Conservation (phyloP, 1,140 invertebrate genomes). For the Phthorimaea operculella region DNA sequence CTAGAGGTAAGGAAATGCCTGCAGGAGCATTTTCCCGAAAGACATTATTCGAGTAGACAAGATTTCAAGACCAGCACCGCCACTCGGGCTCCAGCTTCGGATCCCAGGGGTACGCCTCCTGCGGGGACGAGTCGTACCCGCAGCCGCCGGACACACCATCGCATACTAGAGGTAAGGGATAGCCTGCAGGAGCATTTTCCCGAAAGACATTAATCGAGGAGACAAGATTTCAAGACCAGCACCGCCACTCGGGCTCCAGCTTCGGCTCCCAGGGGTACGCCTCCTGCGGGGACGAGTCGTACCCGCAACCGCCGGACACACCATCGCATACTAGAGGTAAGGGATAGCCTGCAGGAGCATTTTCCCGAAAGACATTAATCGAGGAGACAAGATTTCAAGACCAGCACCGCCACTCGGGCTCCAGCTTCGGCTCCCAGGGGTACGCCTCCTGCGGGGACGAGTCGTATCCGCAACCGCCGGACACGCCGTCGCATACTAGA, state of each 20-base stretch:
- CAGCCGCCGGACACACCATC: conserved; percentile 63
- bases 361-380: too few species aligned
- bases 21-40: too few species aligned
- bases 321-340: conserved; percentile 64
- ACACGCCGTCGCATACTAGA: conserved; percentile 62
- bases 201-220: too few species aligned
- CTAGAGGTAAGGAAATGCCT: conserved; percentile 46
- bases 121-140: conserved; percentile 74
- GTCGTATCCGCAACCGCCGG: conserved; percentile 68
- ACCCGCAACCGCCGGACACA: conserved; percentile 66
- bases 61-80: too few species aligned
- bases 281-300: conserved; percentile 76
- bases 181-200: too few species aligned
- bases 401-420: too few species aligned
- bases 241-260: too few species aligned
- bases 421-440: conserved; percentile 69
- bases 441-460: conserved; percentile 79
- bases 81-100: conserved; percentile 34
- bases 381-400: too few species aligned
- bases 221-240: too few species aligned
- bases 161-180: conserved; percentile 56
- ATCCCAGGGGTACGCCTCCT: conserved; percentile 77
- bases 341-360: neutral
- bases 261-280: conserved; percentile 76
- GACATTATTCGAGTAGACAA: too few species aligned